phyloP scores from a whole-genome alignment of 2,888 invertebrate genomes.

The Blastobasis lacticolella region DNA sequence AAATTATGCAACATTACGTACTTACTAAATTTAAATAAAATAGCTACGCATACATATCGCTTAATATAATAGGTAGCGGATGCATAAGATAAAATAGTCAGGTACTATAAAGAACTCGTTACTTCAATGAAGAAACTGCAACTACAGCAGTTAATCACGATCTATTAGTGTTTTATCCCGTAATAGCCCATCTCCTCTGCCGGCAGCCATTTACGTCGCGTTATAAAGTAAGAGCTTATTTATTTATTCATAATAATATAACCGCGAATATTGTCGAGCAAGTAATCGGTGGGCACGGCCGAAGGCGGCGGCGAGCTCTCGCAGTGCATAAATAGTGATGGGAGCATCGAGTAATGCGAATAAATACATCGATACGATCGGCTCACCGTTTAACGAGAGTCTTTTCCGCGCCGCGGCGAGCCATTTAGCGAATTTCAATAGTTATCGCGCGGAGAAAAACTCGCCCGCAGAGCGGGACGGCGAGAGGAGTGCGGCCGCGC shows the following conservation, averaged over 20 bases:
- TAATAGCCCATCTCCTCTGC: slow-evolving; percentile 18
- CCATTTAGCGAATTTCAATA: slow-evolving; percentile 75
- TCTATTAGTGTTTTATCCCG: slow-evolving; percentile 22
- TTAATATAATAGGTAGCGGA: no score
- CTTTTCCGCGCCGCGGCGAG: slow-evolving; percentile 71
- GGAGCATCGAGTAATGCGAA: slow-evolving; percentile 54
- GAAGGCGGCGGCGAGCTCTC: slow-evolving; percentile 29
- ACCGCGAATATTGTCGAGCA: slow-evolving; percentile 36
- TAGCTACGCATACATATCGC: no score
- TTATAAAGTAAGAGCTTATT: slow-evolving; percentile 35
- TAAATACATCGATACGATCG: slow-evolving; percentile 69
- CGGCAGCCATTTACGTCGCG: slow-evolving; percentile 29
- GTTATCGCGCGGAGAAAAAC: slow-evolving; percentile 72
- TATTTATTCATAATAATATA: slow-evolving; percentile 41
- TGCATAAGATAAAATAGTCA: not conserved
- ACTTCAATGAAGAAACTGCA: not conserved
- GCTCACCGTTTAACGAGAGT: slow-evolving; percentile 70
- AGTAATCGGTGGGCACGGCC: slow-evolving; percentile 33
- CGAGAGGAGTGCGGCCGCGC: slow-evolving; percentile 34
- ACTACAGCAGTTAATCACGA: slow-evolving; percentile 19
- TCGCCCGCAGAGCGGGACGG: slow-evolving; percentile 52
- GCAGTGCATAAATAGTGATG: slow-evolving; percentile 59
- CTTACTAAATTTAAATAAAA: no score
- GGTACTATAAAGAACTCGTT: not conserved
- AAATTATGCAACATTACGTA: no score